Percentiles rank a stretch among this genome's conserved stretches.
phyloP scores from a whole-genome alignment of 2,113 vertebrate species.

The Narcine bancroftii region DNA sequence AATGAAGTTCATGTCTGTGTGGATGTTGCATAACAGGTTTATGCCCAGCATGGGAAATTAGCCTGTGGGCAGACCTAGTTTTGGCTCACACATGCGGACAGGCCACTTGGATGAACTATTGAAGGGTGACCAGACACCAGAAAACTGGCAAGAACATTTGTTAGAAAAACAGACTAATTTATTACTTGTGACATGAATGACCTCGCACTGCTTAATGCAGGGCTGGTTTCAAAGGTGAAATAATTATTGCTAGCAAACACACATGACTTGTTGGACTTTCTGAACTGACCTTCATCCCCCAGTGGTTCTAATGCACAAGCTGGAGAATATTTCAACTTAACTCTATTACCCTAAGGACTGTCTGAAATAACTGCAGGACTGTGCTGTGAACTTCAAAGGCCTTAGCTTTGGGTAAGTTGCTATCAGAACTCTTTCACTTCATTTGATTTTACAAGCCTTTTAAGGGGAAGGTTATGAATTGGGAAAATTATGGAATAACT shows the following conservation, averaged over 20 bases:
- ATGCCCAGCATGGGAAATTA: background rate
- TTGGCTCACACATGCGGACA: background rate
- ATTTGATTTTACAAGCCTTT: background rate
- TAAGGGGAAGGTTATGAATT: background rate
- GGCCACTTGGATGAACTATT: background rate
- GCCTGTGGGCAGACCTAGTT: background rate
- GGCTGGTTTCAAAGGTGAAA: conserved; percentile 47
- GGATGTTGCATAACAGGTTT: background rate
- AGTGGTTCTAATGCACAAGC: conserved; percentile 32
- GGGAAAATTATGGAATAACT: background rate
- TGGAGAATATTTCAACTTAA: conserved; percentile 31
- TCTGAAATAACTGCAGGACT: conserved; percentile 29
- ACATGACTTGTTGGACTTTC: conserved; percentile 44
- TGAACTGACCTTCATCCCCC: conserved; percentile 46
- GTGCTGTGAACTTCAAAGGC: background rate
- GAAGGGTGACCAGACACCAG: background rate
- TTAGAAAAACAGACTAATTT: conserved; percentile 39
- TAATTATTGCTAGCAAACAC: conserved; percentile 46
- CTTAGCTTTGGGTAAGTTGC: background rate
- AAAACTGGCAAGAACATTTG: conserved; percentile 26
- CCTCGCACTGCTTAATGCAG: conserved; percentile 43
- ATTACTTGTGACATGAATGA: conserved; percentile 49
- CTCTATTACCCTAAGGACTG: background rate
- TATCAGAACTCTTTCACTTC: background rate
- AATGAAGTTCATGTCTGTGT: background rate